A percentile compares a stretch with the other conserved stretches of the same genome.
Evolutionary conservation across 1,140 invertebrate genomes (phyloP).

Genomic region (Pseudomyrmex cubaensis): DNA sequence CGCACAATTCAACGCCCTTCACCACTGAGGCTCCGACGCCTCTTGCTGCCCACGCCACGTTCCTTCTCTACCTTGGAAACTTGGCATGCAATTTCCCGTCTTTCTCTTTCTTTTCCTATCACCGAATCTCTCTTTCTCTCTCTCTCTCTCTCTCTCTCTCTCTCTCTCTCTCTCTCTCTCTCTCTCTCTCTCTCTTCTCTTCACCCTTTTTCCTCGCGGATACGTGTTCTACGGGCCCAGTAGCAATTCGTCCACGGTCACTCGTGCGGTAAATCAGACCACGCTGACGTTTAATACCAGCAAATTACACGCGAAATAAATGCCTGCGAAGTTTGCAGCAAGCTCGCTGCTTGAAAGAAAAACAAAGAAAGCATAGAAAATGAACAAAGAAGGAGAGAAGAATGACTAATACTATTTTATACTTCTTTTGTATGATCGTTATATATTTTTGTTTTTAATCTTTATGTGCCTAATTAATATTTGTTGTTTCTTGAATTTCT

Average conservation of each 20-base stretch:
- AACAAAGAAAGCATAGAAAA: slow-evolving; percentile 48
- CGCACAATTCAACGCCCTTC: slow-evolving; percentile 50
- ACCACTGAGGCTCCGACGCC: slow-evolving; percentile 2
- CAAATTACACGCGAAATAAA: slow-evolving; percentile 85
- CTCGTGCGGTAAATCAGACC: slow-evolving; percentile 83
- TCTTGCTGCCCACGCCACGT: slow-evolving; percentile 10
- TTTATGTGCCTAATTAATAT: slow-evolving; percentile 54
- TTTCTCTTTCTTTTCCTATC: slow-evolving; percentile 39
- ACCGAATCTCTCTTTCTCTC: background rate
- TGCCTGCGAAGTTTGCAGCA: slow-evolving; percentile 70
- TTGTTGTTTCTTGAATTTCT: slow-evolving; percentile 18
- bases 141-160: background rate
- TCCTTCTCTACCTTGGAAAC: slow-evolving; percentile 56
- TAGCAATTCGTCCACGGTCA: slow-evolving; percentile 82
- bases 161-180: background rate
- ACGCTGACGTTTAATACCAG: slow-evolving; percentile 83
- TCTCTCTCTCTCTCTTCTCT: slow-evolving; percentile 3
- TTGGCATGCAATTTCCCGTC: slow-evolving; percentile 63
- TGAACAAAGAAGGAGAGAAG: slow-evolving; percentile 44
- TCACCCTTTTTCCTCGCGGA: slow-evolving; percentile 55
- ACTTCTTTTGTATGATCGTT: slow-evolving; percentile 46
- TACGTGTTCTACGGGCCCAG: slow-evolving; percentile 80
- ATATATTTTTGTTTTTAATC: slow-evolving; percentile 32
- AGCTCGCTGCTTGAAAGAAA: slow-evolving; percentile 58
- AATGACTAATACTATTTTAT: slow-evolving; percentile 25